Evolutionary conservation across 2,888 invertebrate genomes (phyloP).

Genomic region (Vandiemenella viatica): DNA sequence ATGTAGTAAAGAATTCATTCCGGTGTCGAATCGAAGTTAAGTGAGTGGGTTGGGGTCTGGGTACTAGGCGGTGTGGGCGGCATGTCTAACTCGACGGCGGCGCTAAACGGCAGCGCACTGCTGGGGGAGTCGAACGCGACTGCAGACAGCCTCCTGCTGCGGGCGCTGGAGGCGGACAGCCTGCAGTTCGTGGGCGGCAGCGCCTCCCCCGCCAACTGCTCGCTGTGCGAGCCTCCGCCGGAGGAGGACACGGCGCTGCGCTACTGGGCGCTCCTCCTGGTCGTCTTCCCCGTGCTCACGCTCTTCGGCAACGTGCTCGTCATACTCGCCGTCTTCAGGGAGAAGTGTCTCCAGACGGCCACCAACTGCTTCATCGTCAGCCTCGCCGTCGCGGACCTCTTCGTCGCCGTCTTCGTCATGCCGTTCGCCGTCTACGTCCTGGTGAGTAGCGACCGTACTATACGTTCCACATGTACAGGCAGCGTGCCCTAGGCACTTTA

Average conservation of each 20-base stretch:
- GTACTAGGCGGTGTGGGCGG: too few species aligned
- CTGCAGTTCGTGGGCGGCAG: neutral
- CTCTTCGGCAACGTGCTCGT: slow-evolving; percentile 95
- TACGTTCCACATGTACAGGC: too few species aligned
- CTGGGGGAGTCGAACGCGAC: neutral
- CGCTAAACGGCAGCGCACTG: slow-evolving; percentile 1
- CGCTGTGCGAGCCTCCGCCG: neutral
- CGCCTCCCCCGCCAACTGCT: neutral
- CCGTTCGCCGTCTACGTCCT: slow-evolving; percentile 97
- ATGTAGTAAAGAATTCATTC: too few species aligned
- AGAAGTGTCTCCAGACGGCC: slow-evolving; percentile 84
- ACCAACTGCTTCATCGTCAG: slow-evolving; percentile 99
- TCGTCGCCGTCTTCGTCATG: slow-evolving; percentile 96
- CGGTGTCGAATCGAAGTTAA: too few species aligned
- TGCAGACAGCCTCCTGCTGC: neutral
- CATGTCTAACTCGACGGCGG: too few species aligned
- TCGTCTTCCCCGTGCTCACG: slow-evolving; percentile 85
- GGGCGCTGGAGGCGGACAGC: neutral
- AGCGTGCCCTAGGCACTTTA: too few species aligned
- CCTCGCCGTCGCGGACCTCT: slow-evolving; percentile 86
- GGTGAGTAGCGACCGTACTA: slow-evolving; percentile 54
- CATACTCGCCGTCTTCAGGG: slow-evolving; percentile 84
- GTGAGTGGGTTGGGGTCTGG: too few species aligned
- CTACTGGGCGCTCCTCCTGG: slow-evolving; percentile 73
- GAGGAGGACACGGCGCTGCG: slow-evolving; percentile 23